Evolutionary conservation across 23 tunicate genomes (phyloP).

Genomic region (Ascidia mentula): DNA sequence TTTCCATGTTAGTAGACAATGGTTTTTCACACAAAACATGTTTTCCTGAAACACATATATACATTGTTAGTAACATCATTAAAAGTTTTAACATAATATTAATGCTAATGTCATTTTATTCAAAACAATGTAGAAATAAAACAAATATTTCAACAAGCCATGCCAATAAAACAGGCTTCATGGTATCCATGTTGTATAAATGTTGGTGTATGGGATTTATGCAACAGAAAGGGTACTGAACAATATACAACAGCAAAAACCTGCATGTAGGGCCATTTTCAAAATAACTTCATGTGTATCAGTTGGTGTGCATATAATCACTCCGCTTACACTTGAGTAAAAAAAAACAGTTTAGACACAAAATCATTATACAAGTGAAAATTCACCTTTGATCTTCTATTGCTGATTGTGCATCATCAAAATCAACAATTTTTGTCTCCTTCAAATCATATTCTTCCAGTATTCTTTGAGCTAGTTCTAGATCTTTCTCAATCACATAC

Average conservation of each 20-base stretch:
- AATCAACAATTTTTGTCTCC: slow-evolving; percentile 37
- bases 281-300: slow-evolving; percentile 64
- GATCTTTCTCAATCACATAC: slow-evolving; percentile 49
- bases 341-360: neutral
- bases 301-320: slow-evolving; percentile 81
- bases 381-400: slow-evolving; percentile 39
- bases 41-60: neutral
- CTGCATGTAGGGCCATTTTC: slow-evolving; percentile 50
- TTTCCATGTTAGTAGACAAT: slow-evolving; percentile 53
- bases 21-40: slow-evolving; percentile 91
- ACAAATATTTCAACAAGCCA: neutral
- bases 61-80: no score
- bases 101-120: neutral
- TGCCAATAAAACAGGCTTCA: no score
- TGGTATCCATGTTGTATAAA: no score
- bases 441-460: neutral
- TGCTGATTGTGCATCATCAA: slow-evolving; percentile 16
- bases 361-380: neutral
- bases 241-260: slow-evolving; percentile 7
- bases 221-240: neutral
- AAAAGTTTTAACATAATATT: no score
- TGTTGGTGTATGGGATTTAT: no score
- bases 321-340: slow-evolving; percentile 52
- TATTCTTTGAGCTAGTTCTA: slow-evolving; percentile 26
- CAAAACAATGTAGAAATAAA: neutral